Evolutionary conservation across 2,797 vertebrate genomes (phyloP).

Genomic region (Tolypeutes matacus): DNA sequence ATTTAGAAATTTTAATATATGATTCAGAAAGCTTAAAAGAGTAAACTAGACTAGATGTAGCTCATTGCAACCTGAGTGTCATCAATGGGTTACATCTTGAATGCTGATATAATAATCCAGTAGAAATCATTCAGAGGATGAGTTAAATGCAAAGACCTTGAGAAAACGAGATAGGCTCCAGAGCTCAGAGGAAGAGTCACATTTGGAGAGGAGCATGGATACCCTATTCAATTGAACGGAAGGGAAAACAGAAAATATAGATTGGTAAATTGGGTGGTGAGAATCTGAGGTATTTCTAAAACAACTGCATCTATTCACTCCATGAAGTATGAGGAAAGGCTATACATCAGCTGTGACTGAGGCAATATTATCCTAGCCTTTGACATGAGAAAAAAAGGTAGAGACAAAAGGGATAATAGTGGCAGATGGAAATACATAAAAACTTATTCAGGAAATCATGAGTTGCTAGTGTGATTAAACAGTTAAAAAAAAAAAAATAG

Average conservation of each 20-base stretch:
- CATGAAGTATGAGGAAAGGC: background rate
- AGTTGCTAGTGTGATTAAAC: background rate
- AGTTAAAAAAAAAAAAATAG: background rate
- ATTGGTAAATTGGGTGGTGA: background rate
- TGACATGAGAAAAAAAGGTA: background rate
- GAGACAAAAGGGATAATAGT: background rate
- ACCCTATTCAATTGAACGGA: background rate
- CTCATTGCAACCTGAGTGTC: background rate
- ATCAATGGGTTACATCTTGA: background rate
- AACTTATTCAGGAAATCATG: background rate
- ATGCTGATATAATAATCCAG: background rate
- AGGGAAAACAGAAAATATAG: background rate
- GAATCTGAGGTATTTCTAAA: background rate
- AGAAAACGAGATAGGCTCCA: background rate
- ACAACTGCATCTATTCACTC: background rate
- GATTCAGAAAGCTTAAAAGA: background rate
- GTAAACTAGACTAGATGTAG: background rate
- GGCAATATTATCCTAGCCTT: background rate
- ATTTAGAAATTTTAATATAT: background rate
- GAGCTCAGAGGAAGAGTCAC: accelerated
- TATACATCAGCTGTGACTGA: background rate
- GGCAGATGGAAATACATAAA: background rate
- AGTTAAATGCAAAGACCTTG: background rate
- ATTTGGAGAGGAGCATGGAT: background rate
- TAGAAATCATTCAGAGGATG: background rate